These are phyloP conservation scores for Timandra comae DNA, from an alignment of 2,888 invertebrate genomes.

Conservation along the genomic window DNA sequence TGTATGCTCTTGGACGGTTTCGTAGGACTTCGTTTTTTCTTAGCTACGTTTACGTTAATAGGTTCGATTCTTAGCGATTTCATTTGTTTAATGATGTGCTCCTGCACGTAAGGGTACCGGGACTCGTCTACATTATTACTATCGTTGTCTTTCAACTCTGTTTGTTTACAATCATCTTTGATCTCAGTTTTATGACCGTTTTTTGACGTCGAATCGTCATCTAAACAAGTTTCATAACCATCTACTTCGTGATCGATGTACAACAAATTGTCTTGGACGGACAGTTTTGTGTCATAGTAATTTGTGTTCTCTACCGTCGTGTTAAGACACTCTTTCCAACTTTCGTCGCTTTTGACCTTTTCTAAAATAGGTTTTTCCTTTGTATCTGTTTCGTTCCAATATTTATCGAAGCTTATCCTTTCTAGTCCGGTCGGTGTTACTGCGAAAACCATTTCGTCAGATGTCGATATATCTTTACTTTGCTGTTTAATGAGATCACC, in stretches of 20 bases:
- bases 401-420: slow-evolving; percentile 69
- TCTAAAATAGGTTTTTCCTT: slow-evolving; percentile 34
- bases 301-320: slow-evolving; percentile 51
- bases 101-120: slow-evolving; percentile 60
- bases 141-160: slow-evolving; percentile 19
- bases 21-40: slow-evolving; percentile 58
- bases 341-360: slow-evolving; percentile 60
- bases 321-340: slow-evolving; percentile 63
- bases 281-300: slow-evolving; percentile 48
- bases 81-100: slow-evolving; percentile 72
- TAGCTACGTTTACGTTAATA: slow-evolving; percentile 54
- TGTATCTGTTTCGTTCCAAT: slow-evolving; percentile 60
- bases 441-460: slow-evolving; percentile 74
- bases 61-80: slow-evolving; percentile 67
- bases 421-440: slow-evolving; percentile 71
- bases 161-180: slow-evolving; percentile 40
- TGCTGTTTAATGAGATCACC: slow-evolving; percentile 60
- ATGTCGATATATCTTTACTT: slow-evolving; percentile 70
- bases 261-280: slow-evolving; percentile 59
- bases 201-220: slow-evolving; percentile 72
- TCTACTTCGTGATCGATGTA: slow-evolving; percentile 72
- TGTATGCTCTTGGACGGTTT: slow-evolving; percentile 56
- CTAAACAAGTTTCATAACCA: slow-evolving; percentile 79
- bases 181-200: slow-evolving; percentile 63
- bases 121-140: slow-evolving; percentile 45